Evolutionary conservation across 2,888 invertebrate species (phyloP), one percentile per base, ranked within the genome.

Genomic region (Xylocampa areola): DNA sequence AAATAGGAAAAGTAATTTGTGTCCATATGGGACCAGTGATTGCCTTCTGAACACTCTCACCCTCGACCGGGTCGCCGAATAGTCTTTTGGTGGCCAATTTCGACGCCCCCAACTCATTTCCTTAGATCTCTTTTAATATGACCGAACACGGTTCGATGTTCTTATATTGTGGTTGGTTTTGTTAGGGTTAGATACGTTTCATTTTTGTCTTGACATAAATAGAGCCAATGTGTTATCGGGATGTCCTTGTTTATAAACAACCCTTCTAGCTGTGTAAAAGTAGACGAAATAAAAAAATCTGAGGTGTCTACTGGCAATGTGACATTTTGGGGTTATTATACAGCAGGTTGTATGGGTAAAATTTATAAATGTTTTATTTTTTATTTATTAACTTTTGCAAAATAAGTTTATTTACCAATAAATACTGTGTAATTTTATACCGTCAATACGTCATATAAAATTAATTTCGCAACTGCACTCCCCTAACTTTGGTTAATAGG

Each of bases 21-120:
- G 89, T 81, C 93, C 94, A 94, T 94, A 94, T 94, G 94, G 92
- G 91, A 88, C 87, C 88, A 76, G 88, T 91, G 92, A 93, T 93
- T 92, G 91, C 91, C 91, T 90, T 86, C 87, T 83, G 86, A 91
- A 88, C 84, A 87, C 87, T 86, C 77, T 75, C 83, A 84, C 89
- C 91, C 89, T 86, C 84, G 79, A 81, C 82, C 80, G 73, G 73
- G 68, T 76, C 71, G 70, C 76, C 75, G 78, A 85, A 87, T 87
- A 81, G 85, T 87, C 88, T 89, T 88, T 89, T 88, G 84, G 85
- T 84, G 82, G 87, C 84, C 87, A 84, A 90, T 89, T 88, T 83
- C 65, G 57, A 68, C 76, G 77, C 82, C 87, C 86, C 83, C 82
- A 79, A 80, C 83, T 84, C 82, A 87, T 88, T 87, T 88, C 81